phyloP scores from a whole-genome alignment of 2,113 vertebrate species.

The Lichenostomus cassidix region DNA sequence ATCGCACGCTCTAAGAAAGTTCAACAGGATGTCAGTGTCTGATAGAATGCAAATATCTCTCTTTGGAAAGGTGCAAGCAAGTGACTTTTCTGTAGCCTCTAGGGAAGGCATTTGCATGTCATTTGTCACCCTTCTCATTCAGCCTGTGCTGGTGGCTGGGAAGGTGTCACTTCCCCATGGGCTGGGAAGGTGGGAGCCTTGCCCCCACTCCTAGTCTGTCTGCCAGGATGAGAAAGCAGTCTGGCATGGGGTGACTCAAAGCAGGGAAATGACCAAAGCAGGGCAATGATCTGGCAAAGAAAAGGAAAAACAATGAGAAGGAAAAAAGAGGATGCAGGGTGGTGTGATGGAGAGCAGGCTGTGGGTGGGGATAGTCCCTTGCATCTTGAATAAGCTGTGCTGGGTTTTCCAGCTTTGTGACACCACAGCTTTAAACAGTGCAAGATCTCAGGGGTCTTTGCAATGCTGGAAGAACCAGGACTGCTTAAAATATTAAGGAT shows the following conservation, averaged over 20 bases:
- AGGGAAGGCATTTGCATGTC: slow-evolving; percentile 15
- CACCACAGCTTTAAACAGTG: not conserved
- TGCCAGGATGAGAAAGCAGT: not conserved
- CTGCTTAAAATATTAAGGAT: not conserved
- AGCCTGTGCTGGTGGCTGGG: not conserved
- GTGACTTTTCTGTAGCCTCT: not conserved
- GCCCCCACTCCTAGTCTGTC: not conserved
- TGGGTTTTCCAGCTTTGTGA: not conserved
- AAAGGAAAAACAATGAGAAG: not conserved
- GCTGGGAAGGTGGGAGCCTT: not conserved
- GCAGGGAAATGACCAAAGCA: not conserved
- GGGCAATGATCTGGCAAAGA: not conserved
- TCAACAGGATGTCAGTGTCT: slow-evolving; percentile 10
- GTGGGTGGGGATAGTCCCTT: not conserved
- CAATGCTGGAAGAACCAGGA: not conserved
- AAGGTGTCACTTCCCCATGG: not conserved
- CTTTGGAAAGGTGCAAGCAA: not conserved
- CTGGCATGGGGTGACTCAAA: not conserved
- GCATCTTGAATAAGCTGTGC: fast-evolving
- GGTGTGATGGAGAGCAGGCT: not conserved
- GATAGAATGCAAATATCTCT: slow-evolving; percentile 15
- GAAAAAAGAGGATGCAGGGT: not conserved
- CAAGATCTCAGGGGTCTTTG: not conserved
- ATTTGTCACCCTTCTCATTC: not conserved
- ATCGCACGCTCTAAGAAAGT: not conserved